Conservation (phyloP, 2,888 invertebrate genomes). For the Neoaliturus tenellus region DNA sequence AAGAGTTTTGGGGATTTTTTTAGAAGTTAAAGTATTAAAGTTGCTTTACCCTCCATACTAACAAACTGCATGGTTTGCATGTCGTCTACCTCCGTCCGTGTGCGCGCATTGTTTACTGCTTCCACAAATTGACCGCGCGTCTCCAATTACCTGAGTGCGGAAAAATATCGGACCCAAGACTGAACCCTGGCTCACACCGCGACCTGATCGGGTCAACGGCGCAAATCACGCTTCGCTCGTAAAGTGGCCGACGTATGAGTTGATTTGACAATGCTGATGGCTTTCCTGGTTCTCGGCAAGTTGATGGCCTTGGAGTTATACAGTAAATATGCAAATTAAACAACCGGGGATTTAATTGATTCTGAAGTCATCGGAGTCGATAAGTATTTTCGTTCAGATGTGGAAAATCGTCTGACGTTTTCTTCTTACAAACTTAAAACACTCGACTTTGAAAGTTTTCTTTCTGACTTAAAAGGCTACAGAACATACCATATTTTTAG, state of each 20-base stretch:
- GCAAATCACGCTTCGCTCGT: conserved; percentile 30
- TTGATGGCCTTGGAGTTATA: conserved; percentile 24
- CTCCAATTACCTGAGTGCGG: conserved; percentile 32
- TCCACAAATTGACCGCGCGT: conserved; percentile 35
- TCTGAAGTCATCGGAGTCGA: conserved; percentile 15
- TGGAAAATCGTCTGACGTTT: no score
- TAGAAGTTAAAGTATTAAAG: no score
- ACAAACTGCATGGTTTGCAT: no score
- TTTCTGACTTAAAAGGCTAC: no score
- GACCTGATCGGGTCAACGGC: not conserved
- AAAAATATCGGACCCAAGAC: not conserved
- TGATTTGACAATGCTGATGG: conserved; percentile 29
- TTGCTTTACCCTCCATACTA: no score
- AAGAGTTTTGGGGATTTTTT: no score
- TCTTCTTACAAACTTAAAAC: no score
- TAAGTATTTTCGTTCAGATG: no score
- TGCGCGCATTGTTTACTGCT: conserved; percentile 23
- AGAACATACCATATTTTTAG: no score
- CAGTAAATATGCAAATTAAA: not conserved
- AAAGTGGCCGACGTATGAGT: not conserved
- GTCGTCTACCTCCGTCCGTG: no score
- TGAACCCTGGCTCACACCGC: conserved; percentile 15
- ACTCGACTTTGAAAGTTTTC: no score
- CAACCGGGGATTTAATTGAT: not conserved
- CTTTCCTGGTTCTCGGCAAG: conserved; percentile 23